Evolutionary conservation across 2,888 invertebrate species (phyloP).

Genomic region (Drosophila ezoana): DNA sequence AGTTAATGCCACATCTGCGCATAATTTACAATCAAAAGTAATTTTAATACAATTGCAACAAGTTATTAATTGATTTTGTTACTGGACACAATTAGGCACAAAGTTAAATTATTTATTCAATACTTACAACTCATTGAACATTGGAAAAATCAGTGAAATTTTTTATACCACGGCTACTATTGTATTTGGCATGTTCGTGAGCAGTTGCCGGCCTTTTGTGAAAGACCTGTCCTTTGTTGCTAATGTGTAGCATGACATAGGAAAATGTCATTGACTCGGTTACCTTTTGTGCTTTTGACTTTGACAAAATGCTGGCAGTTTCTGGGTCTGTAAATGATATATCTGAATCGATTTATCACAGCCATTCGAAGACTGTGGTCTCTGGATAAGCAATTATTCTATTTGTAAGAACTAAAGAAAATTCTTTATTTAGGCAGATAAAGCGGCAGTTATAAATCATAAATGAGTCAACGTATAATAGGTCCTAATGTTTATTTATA

Average conservation of each 20-base stretch:
- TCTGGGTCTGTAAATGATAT: slow-evolving; percentile 40
- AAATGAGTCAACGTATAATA: background rate
- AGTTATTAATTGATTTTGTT: slow-evolving; percentile 61
- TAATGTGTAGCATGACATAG: slow-evolving; percentile 45
- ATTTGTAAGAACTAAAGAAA: no score
- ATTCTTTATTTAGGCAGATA: background rate
- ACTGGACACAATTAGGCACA: slow-evolving; percentile 29
- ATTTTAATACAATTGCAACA: slow-evolving; percentile 36
- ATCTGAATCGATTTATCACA: slow-evolving; percentile 59
- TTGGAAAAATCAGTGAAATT: slow-evolving; percentile 33
- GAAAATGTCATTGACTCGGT: slow-evolving; percentile 36
- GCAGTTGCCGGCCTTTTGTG: slow-evolving; percentile 53
- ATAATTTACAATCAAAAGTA: slow-evolving; percentile 46
- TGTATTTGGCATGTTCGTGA: slow-evolving; percentile 37
- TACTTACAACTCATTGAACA: slow-evolving; percentile 34
- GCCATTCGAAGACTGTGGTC: slow-evolving; percentile 13
- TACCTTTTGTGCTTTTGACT: slow-evolving; percentile 58
- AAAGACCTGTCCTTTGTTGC: slow-evolving; percentile 47
- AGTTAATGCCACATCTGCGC: slow-evolving; percentile 14
- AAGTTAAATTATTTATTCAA: slow-evolving; percentile 53
- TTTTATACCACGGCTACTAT: slow-evolving; percentile 23
- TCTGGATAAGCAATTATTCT: background rate
- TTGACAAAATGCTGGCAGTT: slow-evolving; percentile 66
- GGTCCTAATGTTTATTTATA: background rate
- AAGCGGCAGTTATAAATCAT: background rate